Base-by-base conservation (phyloP, 2,113 vertebrate species). In the Hemiscyllium ocellatum region DNA sequence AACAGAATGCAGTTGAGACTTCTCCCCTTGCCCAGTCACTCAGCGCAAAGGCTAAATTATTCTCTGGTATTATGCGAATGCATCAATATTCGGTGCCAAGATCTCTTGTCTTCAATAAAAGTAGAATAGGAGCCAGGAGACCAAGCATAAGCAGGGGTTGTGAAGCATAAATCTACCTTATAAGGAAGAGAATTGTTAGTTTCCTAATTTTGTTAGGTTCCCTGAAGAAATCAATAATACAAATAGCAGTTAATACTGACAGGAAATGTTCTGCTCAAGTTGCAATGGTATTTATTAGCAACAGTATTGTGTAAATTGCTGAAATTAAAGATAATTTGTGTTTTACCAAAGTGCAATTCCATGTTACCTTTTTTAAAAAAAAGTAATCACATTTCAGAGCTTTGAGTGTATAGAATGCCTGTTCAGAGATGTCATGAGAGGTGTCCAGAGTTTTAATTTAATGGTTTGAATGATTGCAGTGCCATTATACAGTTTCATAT, bases 71-170 rank as follows among this genome's bases (percentile, higher is more conserved):
- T 69, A 65, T 94, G 65, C 22, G 8, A 68, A 68, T 19, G 24
- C 12, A 13, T 66, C 24, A 69, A 24, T 94, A 94, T 68, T 94
- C 91, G 1, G 20, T 69, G 7, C 66, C 42, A 94, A 94, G 66
- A 24, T 42, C 42, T 24, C 66, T 69, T 12, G 65, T 26, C 66
- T 33, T 29, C 70, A 17, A 26, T 50, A 22, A 22, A 42, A 42
- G 93, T 70, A 37, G 93, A 94, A 29, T 70, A 94, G 66, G 66
- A 37, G 91, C 42, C 91, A 69, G n/a, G 93, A 94, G 93, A 37
- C 68, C 89, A 37, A 6, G 15, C 61, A 29, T 3, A 91, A 22
- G 89, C 89, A 20, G 61, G 15, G 56, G 33, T 26, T 61, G 24
- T 13, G 93, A 94, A 26, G 24, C 68, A 24, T 47, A 70, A 94